Evolutionary conservation across 2,113 vertebrate species (phyloP).

Genomic region (Thunnus maccoyii): DNA sequence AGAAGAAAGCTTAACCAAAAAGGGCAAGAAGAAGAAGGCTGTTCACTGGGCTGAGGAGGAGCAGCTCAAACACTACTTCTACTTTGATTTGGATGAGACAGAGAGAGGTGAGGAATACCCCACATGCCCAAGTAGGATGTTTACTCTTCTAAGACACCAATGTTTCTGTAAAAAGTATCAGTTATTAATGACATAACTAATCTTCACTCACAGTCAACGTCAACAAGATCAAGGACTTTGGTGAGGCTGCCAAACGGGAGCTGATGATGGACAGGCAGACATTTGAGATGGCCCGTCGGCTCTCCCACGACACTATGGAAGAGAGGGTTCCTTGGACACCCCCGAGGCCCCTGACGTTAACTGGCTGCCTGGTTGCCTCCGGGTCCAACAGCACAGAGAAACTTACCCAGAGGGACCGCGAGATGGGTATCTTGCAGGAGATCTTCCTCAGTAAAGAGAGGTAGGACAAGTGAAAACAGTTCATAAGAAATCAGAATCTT

Average conservation of each 20-base stretch:
- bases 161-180: background rate
- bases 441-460: slow-evolving; percentile 97
- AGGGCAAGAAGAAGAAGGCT: slow-evolving; percentile 93
- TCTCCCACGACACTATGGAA: slow-evolving; percentile 95
- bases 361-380: slow-evolving; percentile 83
- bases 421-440: slow-evolving; percentile 96
- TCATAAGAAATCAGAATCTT: background rate
- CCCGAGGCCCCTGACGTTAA: slow-evolving; percentile 87
- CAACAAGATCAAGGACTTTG: slow-evolving; percentile 98
- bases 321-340: slow-evolving; percentile 91
- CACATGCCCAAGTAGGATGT: background rate
- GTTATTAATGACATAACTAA: background rate
- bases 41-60: slow-evolving; percentile 95
- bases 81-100: slow-evolving; percentile 95
- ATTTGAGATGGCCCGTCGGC: slow-evolving; percentile 92
- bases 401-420: slow-evolving; percentile 91
- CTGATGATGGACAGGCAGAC: slow-evolving; percentile 95
- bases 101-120: slow-evolving; percentile 88
- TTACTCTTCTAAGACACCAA: background rate
- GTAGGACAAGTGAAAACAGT: slow-evolving; percentile 69
- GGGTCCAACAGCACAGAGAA: slow-evolving; percentile 93
- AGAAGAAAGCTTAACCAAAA: slow-evolving; percentile 87
- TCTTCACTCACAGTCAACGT: slow-evolving; percentile 89
- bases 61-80: slow-evolving; percentile 93
- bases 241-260: slow-evolving; percentile 94